Evolutionary conservation across 2,888 invertebrate species (phyloP), one percentile per base, ranked within the genome.

Genomic region (Endotricha flammealis): DNA sequence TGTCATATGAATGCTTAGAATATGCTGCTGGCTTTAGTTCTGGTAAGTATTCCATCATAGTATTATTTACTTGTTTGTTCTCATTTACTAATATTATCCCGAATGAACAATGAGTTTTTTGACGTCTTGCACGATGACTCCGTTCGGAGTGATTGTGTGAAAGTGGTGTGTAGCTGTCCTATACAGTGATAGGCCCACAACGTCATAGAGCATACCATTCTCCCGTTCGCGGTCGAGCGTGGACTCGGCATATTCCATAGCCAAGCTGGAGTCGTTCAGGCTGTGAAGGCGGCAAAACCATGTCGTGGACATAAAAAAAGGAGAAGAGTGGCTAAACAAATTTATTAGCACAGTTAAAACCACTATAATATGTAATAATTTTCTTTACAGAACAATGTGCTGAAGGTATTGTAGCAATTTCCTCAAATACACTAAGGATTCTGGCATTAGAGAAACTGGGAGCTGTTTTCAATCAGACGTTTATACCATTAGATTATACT

Each of bases 351-450:
- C 8, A 3, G 16, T 16, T n/a, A n/a, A n/a, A n/a, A n/a, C n/a
- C n/a, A n/a, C n/a, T n/a, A n/a, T n/a, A n/a, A n/a, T n/a, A n/a
- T n/a, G n/a, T n/a, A n/a, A n/a, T n/a, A n/a, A n/a, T 6, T 8
- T 36, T 39, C 46, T 48, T 73, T 63, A 41, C 72, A 50, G 99
- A 99, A 78, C 99, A 99, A 77, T 99, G 99, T 87, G 97, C 98
- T 0, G 99, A 99, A 78, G 99, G 99, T 50, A 97, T 99, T 53
- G 99, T 99, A 0, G 99, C 99, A 0, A 99, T 99, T 70, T 97
- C 98, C 0, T 96, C 97, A 1, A 99, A 99, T 66, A 99, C 99
- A 0, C 86, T 99, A 33, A 89, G 98, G 64, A 99, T 99, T 89
- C 90, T 99, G 73, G 98, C 99, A 0, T 85, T 99, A 36, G 99